Percentiles rank a stretch among this genome's conserved stretches.
phyloP scores from a whole-genome alignment of 2,888 invertebrate genomes.

The Blomia tropicalis region DNA sequence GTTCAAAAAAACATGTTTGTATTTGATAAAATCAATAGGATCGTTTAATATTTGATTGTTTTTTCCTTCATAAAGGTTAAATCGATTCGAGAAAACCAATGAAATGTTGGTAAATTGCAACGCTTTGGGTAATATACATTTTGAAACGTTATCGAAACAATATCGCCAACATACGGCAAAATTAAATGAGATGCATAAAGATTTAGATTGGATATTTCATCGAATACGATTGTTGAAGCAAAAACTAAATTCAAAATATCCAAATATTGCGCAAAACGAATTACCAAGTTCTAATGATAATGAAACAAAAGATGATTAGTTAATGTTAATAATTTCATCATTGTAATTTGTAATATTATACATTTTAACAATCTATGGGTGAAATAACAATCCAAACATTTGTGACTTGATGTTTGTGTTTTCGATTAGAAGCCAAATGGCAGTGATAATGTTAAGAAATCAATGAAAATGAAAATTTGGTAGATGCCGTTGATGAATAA shows the following conservation, averaged over 20 bases:
- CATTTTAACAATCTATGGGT: too few relatives aligned
- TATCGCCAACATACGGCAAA: slow-evolving; percentile 77
- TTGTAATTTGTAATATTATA: too few relatives aligned
- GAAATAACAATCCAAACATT: too few relatives aligned
- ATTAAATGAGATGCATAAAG: slow-evolving; percentile 77
- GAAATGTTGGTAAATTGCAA: slow-evolving; percentile 97
- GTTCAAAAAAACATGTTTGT: slow-evolving; percentile 4
- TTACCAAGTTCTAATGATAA: not conserved
- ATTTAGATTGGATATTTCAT: slow-evolving; percentile 81
- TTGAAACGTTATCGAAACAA: slow-evolving; percentile 67
- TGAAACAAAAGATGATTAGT: not conserved
- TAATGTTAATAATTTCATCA: not conserved
- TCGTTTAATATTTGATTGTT: slow-evolving; percentile 11
- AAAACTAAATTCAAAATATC: slow-evolving; percentile 45
- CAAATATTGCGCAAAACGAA: slow-evolving; percentile 34
- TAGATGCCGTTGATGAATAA: too few relatives aligned
- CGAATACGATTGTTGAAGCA: slow-evolving; percentile 67
- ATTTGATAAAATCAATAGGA: not conserved
- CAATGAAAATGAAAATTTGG: too few relatives aligned
- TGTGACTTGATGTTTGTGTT: too few relatives aligned
- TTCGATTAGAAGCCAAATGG: too few relatives aligned
- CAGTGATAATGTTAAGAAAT: too few relatives aligned
- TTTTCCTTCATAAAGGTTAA: slow-evolving; percentile 49
- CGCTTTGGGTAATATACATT: slow-evolving; percentile 68
- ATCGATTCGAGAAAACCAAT: slow-evolving; percentile 93